Percentiles rank a stretch among this genome's conserved stretches.
Evolutionary conservation across 2,113 vertebrate species (phyloP).

Genomic region (Leuciscus idus): DNA sequence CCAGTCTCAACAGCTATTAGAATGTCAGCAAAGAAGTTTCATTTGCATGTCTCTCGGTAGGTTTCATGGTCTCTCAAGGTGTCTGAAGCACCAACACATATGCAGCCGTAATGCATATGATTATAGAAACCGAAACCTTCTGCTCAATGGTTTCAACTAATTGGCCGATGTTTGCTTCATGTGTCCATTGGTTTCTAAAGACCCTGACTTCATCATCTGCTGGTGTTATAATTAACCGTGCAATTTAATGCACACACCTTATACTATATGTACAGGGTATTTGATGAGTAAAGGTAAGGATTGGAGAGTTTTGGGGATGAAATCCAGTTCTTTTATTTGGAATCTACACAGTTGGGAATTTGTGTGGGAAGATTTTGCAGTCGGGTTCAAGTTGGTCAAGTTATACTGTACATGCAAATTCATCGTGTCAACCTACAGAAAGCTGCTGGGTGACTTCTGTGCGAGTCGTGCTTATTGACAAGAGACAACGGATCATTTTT

Average conservation of each 20-base stretch:
- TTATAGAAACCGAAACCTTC: neutral
- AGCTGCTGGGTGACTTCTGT: no score
- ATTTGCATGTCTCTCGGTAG: neutral
- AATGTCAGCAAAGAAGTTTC: neutral
- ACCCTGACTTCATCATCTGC: constrained; percentile 23
- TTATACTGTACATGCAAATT: no score
- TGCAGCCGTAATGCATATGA: neutral
- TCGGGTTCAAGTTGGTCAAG: no score
- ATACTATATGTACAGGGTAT: neutral
- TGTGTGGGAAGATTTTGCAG: no score
- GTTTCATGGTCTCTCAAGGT: neutral
- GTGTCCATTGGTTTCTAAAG: neutral
- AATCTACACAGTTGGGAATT: no score
- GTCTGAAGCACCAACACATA: neutral
- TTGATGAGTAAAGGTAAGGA: no score
- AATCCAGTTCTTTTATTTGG: no score
- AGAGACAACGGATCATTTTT: no score
- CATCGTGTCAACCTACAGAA: no score
- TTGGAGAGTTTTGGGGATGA: no score
- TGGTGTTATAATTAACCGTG: neutral
- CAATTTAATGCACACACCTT: neutral
- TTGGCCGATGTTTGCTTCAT: neutral
- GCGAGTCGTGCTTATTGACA: no score
- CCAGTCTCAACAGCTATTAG: neutral
- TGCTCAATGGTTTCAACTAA: neutral